Conservation (phyloP, 2,888 invertebrate genomes). For the Melanostoma scalare region DNA sequence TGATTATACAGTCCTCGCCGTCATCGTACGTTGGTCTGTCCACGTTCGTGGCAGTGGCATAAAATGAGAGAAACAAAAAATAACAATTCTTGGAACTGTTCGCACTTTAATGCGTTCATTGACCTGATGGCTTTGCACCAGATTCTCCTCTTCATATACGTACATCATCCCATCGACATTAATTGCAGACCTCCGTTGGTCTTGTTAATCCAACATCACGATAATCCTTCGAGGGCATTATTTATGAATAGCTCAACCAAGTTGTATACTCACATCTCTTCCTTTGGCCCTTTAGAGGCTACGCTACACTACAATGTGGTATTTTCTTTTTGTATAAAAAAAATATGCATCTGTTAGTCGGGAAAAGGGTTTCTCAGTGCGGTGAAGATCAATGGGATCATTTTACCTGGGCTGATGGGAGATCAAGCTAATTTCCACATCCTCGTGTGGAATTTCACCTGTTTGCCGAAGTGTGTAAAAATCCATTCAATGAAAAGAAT, state of each 20-base stretch:
- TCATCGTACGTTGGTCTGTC: slow-evolving; percentile 6
- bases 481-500: slow-evolving; percentile 37
- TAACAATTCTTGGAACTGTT: slow-evolving; percentile 53
- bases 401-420: slow-evolving; percentile 1
- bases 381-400: slow-evolving; percentile 60
- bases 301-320: not conserved
- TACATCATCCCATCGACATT: slow-evolving; percentile 67
- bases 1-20: slow-evolving; percentile 59
- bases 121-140: slow-evolving; percentile 56
- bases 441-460: slow-evolving; percentile 52
- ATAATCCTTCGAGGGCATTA: slow-evolving; percentile 56
- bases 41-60: not conserved
- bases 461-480: slow-evolving; percentile 37
- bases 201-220: slow-evolving; percentile 55
- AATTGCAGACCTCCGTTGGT: slow-evolving; percentile 65
- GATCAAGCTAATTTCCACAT: slow-evolving; percentile 23
- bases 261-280: slow-evolving; percentile 27
- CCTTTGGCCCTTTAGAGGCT: not conserved
- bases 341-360: not conserved
- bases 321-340: slow-evolving; percentile 7
- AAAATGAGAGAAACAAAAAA: slow-evolving; percentile 23
- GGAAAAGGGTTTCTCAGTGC: slow-evolving; percentile 18
- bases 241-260: slow-evolving; percentile 50
- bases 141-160: slow-evolving; percentile 35
- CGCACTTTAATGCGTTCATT: slow-evolving; percentile 65